Evolutionary conservation across 1,140 invertebrate genomes (phyloP), one percentile per base, ranked within the genome.

Genomic region (Stenopsyche tienmushanensis): DNA sequence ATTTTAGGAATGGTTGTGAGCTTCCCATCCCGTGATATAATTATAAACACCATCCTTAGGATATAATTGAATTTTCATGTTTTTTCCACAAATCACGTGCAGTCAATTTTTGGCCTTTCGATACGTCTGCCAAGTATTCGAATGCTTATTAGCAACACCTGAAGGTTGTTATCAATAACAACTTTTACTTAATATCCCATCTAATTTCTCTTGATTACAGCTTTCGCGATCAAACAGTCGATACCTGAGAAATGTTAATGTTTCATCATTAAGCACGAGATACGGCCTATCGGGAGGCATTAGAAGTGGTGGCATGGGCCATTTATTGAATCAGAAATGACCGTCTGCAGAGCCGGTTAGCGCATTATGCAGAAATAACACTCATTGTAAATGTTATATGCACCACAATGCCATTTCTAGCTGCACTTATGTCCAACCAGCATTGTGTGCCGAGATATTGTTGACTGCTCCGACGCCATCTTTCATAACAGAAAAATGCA

Each of bases 221-320:
- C n/a, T n/a, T n/a, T n/a, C n/a, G n/a, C n/a, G n/a, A n/a, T n/a
- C n/a, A n/a, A n/a, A n/a, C n/a, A n/a, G n/a, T n/a, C n/a, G n/a
- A n/a, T n/a, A n/a, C n/a, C n/a, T n/a, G 44, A 47, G 8, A 47
- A 15, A 47, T 41, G 41, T 25, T 60, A 47, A 60, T 44, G 57
- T 9, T 18, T 60, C 44, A 47, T 60, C 57, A 47, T 60, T 47
- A 24, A 34, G 29, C 29, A n/a, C n/a, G n/a, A n/a, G n/a, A n/a
- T n/a, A 39, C 34, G 34, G 34, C 34, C 34, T n/a, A 39, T 39
- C 34, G 34, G 34, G 7, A n/a, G 34, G 7, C 34, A 39, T 39
- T 39, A 39, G 7, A 7, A 20, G 44, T 47, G 17, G 8, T 18
- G 44, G 44, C 44, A 47, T 47, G 10, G 44, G 18, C 44, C 44